Conservation (phyloP, 2,888 invertebrate genomes). For the Ditula angustiorana region DNA sequence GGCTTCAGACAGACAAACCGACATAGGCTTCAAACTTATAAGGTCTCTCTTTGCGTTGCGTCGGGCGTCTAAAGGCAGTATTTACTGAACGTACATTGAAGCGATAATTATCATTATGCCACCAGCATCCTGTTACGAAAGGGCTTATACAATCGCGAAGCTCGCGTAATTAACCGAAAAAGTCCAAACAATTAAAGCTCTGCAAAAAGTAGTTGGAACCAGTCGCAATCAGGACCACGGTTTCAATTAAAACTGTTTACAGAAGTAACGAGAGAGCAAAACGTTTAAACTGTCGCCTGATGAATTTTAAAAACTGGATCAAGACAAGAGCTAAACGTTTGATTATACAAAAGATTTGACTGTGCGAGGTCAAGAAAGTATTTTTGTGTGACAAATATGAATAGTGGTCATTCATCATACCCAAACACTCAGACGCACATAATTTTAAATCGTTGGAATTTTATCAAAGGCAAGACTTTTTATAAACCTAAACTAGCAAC, state of each 20-base stretch:
- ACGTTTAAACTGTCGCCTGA: constrained; percentile 42
- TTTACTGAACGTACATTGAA: constrained; percentile 12
- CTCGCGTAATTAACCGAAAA: constrained; percentile 56
- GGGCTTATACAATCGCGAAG: constrained; percentile 48
- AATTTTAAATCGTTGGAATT: background rate
- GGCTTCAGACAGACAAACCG: no score
- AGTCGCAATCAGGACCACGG: constrained; percentile 49
- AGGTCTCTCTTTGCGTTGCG: no score
- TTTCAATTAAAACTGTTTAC: constrained; percentile 67
- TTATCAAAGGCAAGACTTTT: background rate
- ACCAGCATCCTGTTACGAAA: constrained; percentile 48
- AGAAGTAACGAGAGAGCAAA: constrained; percentile 61
- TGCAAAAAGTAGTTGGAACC: constrained; percentile 50
- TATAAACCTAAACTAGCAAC: no score
- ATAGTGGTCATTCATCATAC: background rate
- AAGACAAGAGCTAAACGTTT: background rate
- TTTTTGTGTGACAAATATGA: background rate
- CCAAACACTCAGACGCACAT: background rate
- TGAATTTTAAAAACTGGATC: constrained; percentile 20
- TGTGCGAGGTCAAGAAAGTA: background rate
- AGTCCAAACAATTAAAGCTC: constrained; percentile 54
- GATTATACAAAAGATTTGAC: background rate
- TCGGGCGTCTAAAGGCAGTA: background rate
- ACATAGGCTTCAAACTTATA: no score
- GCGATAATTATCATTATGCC: constrained; percentile 45